Conservation (phyloP, 2,113 vertebrate genomes). For the Cranoglanis bouderius region DNA sequence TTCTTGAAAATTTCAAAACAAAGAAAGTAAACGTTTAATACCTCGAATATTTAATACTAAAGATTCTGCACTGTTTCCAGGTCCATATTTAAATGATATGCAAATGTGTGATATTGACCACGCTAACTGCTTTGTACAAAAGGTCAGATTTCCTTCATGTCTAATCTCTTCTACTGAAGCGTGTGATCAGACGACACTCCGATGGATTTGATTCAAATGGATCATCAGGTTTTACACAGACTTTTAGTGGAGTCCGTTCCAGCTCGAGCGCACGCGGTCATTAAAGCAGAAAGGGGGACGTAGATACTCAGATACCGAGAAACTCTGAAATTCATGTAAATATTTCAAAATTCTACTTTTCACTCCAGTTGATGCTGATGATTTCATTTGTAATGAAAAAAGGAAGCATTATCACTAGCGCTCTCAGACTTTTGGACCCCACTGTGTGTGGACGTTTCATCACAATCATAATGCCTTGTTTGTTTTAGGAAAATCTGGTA, state of each 20-base stretch:
- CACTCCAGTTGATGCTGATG: neutral
- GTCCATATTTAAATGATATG: neutral
- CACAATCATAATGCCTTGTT: neutral
- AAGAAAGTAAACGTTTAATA: neutral
- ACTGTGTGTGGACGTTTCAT: neutral
- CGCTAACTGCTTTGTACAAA: neutral
- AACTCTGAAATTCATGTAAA: neutral
- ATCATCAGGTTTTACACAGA: neutral
- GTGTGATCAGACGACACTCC: neutral
- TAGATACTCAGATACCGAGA: no score
- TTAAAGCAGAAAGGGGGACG: neutral
- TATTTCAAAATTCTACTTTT: neutral
- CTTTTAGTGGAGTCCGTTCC: neutral
- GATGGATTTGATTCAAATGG: neutral
- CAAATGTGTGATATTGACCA: neutral
- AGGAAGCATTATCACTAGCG: neutral
- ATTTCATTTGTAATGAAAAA: neutral
- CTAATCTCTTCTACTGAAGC: neutral
- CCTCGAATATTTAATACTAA: neutral
- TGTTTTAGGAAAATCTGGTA: neutral
- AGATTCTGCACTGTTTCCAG: neutral
- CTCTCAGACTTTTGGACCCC: neutral
- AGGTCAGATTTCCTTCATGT: neutral
- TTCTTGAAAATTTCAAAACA: neutral
- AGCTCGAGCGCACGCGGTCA: neutral